These are phyloP conservation scores for Crambe crambe DNA, from an alignment of 37 sponge, comb jelly and placozoan genomes.

Conservation along the genomic window DNA sequence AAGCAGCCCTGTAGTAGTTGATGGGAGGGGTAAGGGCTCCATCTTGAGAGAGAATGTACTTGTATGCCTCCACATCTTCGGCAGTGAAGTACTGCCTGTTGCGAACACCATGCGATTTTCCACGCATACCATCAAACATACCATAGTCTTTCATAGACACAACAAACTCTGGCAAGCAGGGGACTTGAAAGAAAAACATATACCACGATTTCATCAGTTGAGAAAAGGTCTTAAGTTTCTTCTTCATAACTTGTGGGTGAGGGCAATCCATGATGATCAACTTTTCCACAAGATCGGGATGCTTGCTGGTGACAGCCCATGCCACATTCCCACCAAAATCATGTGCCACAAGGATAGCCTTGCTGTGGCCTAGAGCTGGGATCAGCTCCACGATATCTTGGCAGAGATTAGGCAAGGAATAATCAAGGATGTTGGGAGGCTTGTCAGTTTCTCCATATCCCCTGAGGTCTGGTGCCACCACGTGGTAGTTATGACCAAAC, in stretches of 20 bases:
- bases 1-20: constrained; percentile 56
- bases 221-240: background rate
- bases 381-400: constrained; percentile 69
- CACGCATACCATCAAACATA: constrained; percentile 7
- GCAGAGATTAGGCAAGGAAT: constrained; percentile 26
- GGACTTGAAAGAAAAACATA: constrained; percentile 47
- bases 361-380: constrained; percentile 48
- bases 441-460: constrained; percentile 59
- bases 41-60: constrained; percentile 74
- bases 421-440: constrained; percentile 47
- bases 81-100: constrained; percentile 61
- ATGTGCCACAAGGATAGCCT: constrained; percentile 58
- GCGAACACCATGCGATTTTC: constrained; percentile 28
- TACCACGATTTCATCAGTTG: constrained; percentile 38
- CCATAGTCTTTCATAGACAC: constrained; percentile 48
- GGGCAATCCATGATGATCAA: constrained; percentile 67
- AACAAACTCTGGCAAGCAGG: constrained; percentile 61
- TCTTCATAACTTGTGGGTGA: constrained; percentile 9
- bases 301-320: constrained; percentile 45
- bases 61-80: constrained; percentile 56
- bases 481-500: constrained; percentile 60
- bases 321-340: constrained; percentile 69
- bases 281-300: constrained; percentile 64
- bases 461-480: constrained; percentile 75
- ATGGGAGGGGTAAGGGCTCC: constrained; percentile 67